These are phyloP conservation scores for Clamator glandarius DNA, from an alignment of 2,797 vertebrate species.

Conservation along the genomic window DNA sequence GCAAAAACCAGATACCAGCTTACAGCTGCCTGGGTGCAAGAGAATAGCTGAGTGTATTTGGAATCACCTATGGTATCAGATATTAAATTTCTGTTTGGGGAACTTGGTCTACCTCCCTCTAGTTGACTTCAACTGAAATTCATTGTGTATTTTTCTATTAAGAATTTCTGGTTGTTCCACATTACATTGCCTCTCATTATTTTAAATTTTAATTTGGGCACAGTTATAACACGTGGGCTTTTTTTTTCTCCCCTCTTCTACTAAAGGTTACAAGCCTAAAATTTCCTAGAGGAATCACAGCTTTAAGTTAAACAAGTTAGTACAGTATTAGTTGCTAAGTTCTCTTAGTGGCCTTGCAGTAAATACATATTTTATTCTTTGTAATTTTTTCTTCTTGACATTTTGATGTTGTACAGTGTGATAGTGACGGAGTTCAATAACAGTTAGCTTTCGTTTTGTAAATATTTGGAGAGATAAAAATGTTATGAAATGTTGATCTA, in stretches of 20 bases:
- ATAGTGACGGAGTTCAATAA: constrained; percentile 45
- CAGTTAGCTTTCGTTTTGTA: constrained; percentile 56
- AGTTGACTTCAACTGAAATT: background rate
- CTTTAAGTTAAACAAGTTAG: constrained; percentile 5
- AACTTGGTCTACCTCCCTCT: background rate
- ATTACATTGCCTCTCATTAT: background rate
- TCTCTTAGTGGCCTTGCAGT: background rate
- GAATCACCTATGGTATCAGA: background rate
- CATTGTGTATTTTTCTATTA: background rate
- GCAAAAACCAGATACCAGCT: background rate
- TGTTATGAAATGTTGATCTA: constrained; percentile 43
- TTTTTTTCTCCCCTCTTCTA: accelerated
- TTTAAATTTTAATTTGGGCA: background rate
- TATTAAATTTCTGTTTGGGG: background rate
- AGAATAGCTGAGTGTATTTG: background rate
- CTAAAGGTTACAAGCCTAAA: constrained; percentile 41
- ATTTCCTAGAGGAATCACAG: constrained; percentile 44
- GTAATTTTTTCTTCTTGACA: background rate
- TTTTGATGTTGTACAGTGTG: constrained; percentile 60
- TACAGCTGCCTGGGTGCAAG: background rate
- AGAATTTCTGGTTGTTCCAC: background rate
- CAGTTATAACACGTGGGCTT: background rate
- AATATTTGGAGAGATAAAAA: constrained; percentile 71
- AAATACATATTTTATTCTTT: constrained; percentile 35
- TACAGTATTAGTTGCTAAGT: constrained; percentile 43